phyloP scores from a whole-genome alignment of 1,140 invertebrate species.

The Sycophaga agraensis region DNA sequence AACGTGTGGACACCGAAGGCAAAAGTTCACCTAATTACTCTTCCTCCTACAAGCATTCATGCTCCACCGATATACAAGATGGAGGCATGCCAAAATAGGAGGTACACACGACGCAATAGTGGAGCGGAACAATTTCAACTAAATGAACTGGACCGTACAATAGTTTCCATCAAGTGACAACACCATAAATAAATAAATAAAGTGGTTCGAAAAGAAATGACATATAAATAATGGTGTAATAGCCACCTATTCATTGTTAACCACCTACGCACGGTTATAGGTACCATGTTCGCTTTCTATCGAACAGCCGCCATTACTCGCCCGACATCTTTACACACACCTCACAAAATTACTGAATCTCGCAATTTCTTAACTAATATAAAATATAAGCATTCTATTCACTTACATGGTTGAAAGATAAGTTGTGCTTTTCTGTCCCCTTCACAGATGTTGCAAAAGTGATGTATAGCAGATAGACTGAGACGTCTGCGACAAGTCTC shows the following conservation, averaged over 20 bases:
- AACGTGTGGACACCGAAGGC: slow-evolving; percentile 75
- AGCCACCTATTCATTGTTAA: too few relatives aligned
- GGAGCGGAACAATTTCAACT: too few relatives aligned
- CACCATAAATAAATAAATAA: too few relatives aligned
- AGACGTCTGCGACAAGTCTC: slow-evolving; percentile 37
- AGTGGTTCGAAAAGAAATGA: too few relatives aligned
- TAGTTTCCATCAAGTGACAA: too few relatives aligned
- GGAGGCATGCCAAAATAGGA: slow-evolving; percentile 74
- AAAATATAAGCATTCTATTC: background rate
- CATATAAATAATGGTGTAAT: too few relatives aligned
- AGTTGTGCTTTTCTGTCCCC: slow-evolving; percentile 36
- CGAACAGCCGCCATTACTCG: background rate
- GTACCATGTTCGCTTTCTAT: background rate
- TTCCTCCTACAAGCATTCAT: slow-evolving; percentile 75
- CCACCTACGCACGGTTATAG: background rate
- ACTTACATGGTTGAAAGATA: slow-evolving; percentile 44
- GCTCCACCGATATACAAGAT: slow-evolving; percentile 62
- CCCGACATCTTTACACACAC: background rate
- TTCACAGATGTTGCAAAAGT: slow-evolving; percentile 27
- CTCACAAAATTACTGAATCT: background rate
- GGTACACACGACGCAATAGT: too few relatives aligned
- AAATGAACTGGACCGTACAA: too few relatives aligned
- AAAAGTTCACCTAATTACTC: slow-evolving; percentile 62
- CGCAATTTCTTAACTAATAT: background rate
- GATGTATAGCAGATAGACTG: background rate